Base-by-base conservation (phyloP, 2,888 invertebrate species). In the Papilio gigon region DNA sequence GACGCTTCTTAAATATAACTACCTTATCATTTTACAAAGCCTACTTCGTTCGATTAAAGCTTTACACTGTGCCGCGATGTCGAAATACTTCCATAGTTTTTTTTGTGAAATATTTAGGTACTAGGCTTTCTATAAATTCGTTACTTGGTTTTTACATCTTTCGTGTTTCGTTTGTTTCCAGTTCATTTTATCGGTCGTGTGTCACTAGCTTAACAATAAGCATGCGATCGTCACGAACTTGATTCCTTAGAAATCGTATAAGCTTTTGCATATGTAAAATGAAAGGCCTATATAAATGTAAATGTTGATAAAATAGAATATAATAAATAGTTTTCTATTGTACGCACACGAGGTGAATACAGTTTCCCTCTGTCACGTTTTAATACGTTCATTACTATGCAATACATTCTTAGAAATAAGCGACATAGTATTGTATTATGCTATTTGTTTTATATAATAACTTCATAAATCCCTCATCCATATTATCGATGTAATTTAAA, bases 251-350 rank as follows among this genome's bases (percentile, higher is more conserved):
- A 68, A 64, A 64, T 30, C 22, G 33, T 33, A 61, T 12, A 17
- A 2, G 40, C 14, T 63, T 67, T 64, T 50, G 64, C 68, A 60
- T 68, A 47, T 40, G 37, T 47, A 37, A 59, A 64, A 59, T 59
- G 64, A 25, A 64, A 68, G 58, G 17, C 17, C 50, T 40, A 68
- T 60, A 44, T 66, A 66, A 59, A 66, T 60, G 66, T 66, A 35
- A 66, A 66, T 66, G 47, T 11, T 25, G 25, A 66, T 60, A 59
- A 50, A 20, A 37, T 35, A 42, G 9, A 59, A 60, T 60, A 25
- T 30, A 27, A 66, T 25, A 60, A 37, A 60, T 35, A 14, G 9
- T 30, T 47, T 59, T 40, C 56, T 56, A 59, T 47, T 30, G 50
- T 50, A 64, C 20, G 27, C 47, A 20, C 37, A 47, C 40, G 30